Evolutionary conservation across 2,113 vertebrate species (phyloP).

Genomic region (Macquaria ambigua): DNA sequence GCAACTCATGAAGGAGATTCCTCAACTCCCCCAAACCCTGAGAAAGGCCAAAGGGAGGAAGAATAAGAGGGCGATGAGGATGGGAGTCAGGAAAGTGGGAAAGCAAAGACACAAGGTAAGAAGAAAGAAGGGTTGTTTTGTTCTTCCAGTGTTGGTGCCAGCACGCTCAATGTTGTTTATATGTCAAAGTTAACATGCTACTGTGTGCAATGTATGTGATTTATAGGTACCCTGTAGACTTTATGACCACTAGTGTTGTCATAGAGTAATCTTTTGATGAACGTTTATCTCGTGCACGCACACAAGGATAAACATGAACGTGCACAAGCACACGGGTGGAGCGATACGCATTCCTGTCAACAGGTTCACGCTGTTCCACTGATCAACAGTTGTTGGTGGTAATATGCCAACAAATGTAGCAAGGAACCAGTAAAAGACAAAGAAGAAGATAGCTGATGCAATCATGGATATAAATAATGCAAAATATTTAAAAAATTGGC

Average conservation of each 20-base stretch:
- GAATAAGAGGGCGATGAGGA: background rate
- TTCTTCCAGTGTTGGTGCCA: too few relatives aligned
- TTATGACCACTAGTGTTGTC: background rate
- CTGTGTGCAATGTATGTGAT: background rate
- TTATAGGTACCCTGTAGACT: background rate
- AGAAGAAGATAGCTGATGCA: background rate
- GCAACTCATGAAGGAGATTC: constrained; percentile 82
- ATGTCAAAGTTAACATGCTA: background rate
- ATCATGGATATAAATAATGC: background rate
- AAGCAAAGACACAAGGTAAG: background rate
- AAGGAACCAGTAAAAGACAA: background rate
- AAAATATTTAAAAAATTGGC: background rate
- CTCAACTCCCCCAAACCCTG: constrained; percentile 81
- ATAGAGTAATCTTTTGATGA: too few relatives aligned
- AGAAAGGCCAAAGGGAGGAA: background rate
- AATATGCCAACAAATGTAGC: too few relatives aligned
- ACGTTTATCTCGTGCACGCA: too few relatives aligned
- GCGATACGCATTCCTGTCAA: too few relatives aligned
- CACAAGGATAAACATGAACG: too few relatives aligned
- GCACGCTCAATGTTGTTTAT: background rate
- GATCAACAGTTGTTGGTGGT: too few relatives aligned
- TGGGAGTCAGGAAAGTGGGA: background rate
- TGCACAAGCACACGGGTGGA: too few relatives aligned
- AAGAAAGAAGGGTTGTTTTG: background rate
- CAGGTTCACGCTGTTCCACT: too few relatives aligned